Base-by-base conservation (phyloP, 2,888 invertebrate genomes). In the Syrista parreyssii region DNA sequence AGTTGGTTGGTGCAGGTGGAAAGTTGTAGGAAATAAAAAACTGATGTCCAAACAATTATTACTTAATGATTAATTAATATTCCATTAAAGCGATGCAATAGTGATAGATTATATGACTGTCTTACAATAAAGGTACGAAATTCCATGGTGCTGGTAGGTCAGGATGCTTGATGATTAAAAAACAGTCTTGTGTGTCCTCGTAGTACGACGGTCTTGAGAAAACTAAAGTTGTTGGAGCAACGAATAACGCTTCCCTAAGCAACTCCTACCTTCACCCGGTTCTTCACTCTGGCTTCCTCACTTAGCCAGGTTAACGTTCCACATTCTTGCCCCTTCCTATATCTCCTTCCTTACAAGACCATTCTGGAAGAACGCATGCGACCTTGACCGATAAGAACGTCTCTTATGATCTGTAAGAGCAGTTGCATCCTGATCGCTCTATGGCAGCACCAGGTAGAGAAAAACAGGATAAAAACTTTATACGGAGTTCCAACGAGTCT, bases 171-270 rank as follows among this genome's bases (percentile, higher is more conserved):
- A 71, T 6, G 71, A 33, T 33, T 15, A 33, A 71, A 6, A 71
- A 79, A 79, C 72, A 73, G 32, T 78, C 79, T 81, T 82, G 86
- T 76, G 84, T 83, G 82, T 86, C 84, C 86, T 82, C 85, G 83
- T 71, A 31, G 31, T 15, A 80, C 88, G 87, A 82, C 87, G 87
- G 87, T 89, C 86, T 88, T 88, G 87, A 87, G 84, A 89, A 89
- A 89, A 90, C 90, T 90, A 88, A 89, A 86, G 85, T 86, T 86
- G 86, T 86, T 85, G 84, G 87, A 87, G 84, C 80, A 55, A 23
- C 84, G 79, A 82, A 82, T 78, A 76, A 79, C 82, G 81, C 76
- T 40, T 82, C 82, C 83, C 80, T 80, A 84, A 79, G 75, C 32
- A 76, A 34, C 31, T 31, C 36, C 79, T 82, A 80, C 79, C 82